A percentile compares a stretch with the other conserved stretches of the same genome.
Evolutionary conservation across 2,113 vertebrate species (phyloP).

Genomic region (Psittacula cyanocephala): DNA sequence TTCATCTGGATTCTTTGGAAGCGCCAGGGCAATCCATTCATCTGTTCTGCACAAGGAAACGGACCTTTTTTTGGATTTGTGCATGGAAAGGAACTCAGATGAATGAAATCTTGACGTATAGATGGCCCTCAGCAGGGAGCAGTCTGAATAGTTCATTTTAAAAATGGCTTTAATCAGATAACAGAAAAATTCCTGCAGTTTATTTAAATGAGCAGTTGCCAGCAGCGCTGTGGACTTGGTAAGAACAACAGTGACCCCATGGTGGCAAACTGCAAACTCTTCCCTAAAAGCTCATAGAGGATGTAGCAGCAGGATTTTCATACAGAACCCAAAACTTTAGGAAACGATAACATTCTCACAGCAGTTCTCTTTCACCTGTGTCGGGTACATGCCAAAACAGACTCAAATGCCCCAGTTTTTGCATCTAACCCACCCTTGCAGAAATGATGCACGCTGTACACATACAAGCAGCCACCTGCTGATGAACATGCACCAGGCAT

Average conservation of each 20-base stretch:
- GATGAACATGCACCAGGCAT: background rate
- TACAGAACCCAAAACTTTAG: background rate
- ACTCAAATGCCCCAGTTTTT: background rate
- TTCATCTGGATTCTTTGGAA: background rate
- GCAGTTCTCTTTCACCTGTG: background rate
- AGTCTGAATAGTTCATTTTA: background rate
- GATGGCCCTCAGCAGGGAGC: background rate
- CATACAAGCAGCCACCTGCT: background rate
- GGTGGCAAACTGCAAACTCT: background rate
- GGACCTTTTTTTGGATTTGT: background rate
- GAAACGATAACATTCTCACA: background rate
- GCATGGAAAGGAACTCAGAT: background rate
- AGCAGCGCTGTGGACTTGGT: background rate
- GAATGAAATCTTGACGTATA: background rate
- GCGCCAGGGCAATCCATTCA: background rate
- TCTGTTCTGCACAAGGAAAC: background rate
- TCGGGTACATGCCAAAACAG: background rate
- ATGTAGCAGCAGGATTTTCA: background rate
- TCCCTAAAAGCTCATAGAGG: background rate
- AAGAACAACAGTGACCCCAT: background rate
- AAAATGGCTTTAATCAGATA: background rate
- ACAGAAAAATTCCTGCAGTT: background rate
- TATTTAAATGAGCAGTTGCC: background rate
- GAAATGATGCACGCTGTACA: background rate
- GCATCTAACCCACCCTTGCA: background rate